Percentiles rank a stretch among this genome's conserved stretches.
These are phyloP conservation scores for Linnaemya vulpina DNA, from an alignment of 2,888 invertebrate species.

Conservation along the genomic window DNA sequence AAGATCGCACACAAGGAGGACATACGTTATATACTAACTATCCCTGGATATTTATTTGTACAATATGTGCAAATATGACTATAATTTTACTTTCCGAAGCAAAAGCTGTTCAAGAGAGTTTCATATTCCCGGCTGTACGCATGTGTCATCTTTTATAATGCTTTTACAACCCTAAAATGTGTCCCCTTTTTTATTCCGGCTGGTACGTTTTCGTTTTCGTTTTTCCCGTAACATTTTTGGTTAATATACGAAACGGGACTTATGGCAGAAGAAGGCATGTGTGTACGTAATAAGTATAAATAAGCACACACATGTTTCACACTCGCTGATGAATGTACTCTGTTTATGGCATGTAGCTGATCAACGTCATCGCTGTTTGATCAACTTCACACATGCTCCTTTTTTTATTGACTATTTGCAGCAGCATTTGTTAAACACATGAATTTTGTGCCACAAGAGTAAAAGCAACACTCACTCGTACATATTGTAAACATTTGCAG, in stretches of 20 bases:
- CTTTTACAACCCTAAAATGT: constrained; percentile 69
- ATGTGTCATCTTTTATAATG: constrained; percentile 70
- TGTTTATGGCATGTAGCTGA: constrained; percentile 39
- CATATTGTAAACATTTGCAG: constrained; percentile 52
- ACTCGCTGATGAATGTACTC: constrained; percentile 14
- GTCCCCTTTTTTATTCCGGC: constrained; percentile 43
- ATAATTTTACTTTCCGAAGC: constrained; percentile 54
- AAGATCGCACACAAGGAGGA: constrained; percentile 33
- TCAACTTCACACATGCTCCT: constrained; percentile 64
- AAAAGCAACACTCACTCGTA: constrained; percentile 1
- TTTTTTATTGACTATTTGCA: constrained; percentile 57
- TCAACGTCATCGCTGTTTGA: constrained; percentile 56
- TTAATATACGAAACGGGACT: constrained; percentile 63
- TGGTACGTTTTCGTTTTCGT: constrained; percentile 23
- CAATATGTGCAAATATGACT: constrained; percentile 8
- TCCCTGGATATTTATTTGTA: too few relatives aligned
- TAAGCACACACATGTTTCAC: constrained; percentile 66
- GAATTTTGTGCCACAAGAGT: constrained; percentile 50
- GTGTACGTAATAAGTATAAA: constrained; percentile 1
- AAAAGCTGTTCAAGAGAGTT: constrained; percentile 59
- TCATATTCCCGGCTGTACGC: constrained; percentile 54
- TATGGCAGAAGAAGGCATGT: constrained; percentile 19
- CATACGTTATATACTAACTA: too few relatives aligned
- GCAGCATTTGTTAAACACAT: constrained; percentile 72
- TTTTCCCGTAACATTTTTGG: constrained; percentile 37